These are phyloP conservation scores for Hylaeus anthracinus DNA, from an alignment of 1,140 invertebrate species.

Conservation along the genomic window DNA sequence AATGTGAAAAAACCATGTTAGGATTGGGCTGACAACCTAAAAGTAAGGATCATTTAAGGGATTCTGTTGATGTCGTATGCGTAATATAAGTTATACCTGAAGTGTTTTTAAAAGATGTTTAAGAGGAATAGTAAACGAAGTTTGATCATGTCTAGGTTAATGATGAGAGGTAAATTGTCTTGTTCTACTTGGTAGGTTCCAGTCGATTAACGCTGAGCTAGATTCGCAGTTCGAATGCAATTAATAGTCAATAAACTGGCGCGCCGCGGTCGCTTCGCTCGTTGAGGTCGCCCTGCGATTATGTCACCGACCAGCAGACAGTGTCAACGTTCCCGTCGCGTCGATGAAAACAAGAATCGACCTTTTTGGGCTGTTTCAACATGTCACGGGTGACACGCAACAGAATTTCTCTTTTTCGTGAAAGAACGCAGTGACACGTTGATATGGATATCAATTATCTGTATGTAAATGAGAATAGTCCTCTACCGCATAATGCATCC, in stretches of 20 bases:
- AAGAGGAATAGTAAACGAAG: no score
- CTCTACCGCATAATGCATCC: no score
- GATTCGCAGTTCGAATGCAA: background rate
- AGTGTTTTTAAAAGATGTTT: no score
- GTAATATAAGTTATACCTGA: no score
- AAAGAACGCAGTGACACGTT: background rate
- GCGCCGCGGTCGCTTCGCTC: background rate
- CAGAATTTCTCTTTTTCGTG: constrained; percentile 14
- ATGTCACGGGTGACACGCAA: background rate
- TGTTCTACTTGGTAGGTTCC: background rate
- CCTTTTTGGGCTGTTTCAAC: background rate
- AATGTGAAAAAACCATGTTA: no score
- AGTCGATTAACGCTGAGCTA: background rate
- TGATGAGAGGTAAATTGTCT: background rate
- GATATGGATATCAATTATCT: no score
- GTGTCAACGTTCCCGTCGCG: background rate
- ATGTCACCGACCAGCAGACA: background rate
- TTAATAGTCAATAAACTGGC: background rate
- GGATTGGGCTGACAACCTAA: no score
- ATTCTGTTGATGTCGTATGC: no score
- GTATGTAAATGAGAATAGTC: no score
- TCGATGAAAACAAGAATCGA: background rate
- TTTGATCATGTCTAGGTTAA: no score
- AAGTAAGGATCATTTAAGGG: no score
- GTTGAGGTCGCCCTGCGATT: background rate